These are phyloP conservation scores for Crossaster papposus DNA, from an alignment of 53 echinoderm and acorn worm species.

Conservation along the genomic window DNA sequence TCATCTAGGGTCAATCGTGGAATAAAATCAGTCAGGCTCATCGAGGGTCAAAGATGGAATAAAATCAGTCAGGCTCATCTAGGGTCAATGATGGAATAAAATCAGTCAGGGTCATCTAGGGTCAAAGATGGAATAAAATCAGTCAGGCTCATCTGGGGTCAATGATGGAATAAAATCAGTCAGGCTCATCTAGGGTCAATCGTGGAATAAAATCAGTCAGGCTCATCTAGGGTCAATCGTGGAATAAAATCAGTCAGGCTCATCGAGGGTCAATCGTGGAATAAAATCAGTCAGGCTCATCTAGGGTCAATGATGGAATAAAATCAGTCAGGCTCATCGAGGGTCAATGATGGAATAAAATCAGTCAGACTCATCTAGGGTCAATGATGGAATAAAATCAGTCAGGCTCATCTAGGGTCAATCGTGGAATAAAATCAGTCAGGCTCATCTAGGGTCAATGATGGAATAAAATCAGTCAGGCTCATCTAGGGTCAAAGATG, in stretches of 20 bases:
- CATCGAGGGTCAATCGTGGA: not conserved
- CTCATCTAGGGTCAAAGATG: constrained; percentile 4
- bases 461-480: too few species aligned
- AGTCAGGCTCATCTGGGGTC: not conserved
- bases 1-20: too few species aligned
- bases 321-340: constrained; percentile 50
- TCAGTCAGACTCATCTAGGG: not conserved
- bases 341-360: not conserved
- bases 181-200: constrained; percentile 31
- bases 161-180: too few species aligned
- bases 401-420: constrained; percentile 34
- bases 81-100: too few species aligned
- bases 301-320: too few species aligned
- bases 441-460: not conserved
- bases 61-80: not conserved
- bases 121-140: not conserved
- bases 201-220: not conserved
- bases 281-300: not conserved
- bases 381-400: too few species aligned
- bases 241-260: too few species aligned
- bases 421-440: not conserved
- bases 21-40: constrained; percentile 12
- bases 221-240: not conserved
- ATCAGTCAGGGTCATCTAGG: constrained; percentile 49
- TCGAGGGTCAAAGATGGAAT: not conserved